phyloP scores from a whole-genome alignment of 2,888 invertebrate genomes.

The Clanis bilineata region DNA sequence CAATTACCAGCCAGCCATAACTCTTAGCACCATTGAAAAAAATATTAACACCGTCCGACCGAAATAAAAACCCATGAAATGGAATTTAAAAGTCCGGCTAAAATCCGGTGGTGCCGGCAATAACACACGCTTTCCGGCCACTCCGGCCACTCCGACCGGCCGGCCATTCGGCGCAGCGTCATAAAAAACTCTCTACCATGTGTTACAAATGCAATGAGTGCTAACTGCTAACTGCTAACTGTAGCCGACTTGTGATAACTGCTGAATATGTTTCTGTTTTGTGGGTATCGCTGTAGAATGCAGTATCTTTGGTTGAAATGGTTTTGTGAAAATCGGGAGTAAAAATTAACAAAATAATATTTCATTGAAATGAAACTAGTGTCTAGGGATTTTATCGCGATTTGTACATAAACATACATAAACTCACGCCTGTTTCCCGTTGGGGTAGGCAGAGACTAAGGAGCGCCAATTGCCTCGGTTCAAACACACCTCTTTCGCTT shows the following conservation, averaged over 20 bases:
- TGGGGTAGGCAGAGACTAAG: too few species aligned
- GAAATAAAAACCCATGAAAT: constrained; percentile 46
- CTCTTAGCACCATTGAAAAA: constrained; percentile 38
- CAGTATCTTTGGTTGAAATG: neutral
- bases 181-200: constrained; percentile 69
- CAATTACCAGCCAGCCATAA: constrained; percentile 45
- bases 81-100: constrained; percentile 45
- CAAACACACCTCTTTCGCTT: too few species aligned
- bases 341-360: too few species aligned
- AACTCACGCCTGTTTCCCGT: too few species aligned
- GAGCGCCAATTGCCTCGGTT: too few species aligned
- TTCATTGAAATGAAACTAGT: too few species aligned
- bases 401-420: too few species aligned
- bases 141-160: constrained; percentile 1
- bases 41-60: constrained; percentile 26
- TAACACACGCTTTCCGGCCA: constrained; percentile 15
- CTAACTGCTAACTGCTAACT: constrained; percentile 14
- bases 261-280: constrained; percentile 1
- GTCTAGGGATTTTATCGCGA: too few species aligned
- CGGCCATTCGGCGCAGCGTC: constrained; percentile 27
- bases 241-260: constrained; percentile 15
- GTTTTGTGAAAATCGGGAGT: neutral
- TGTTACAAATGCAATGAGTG: constrained; percentile 47
- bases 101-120: constrained; percentile 27
- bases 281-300: neutral